Conservation (phyloP, 2,797 vertebrate genomes). For the Heteromormyrus szaboi region DNA sequence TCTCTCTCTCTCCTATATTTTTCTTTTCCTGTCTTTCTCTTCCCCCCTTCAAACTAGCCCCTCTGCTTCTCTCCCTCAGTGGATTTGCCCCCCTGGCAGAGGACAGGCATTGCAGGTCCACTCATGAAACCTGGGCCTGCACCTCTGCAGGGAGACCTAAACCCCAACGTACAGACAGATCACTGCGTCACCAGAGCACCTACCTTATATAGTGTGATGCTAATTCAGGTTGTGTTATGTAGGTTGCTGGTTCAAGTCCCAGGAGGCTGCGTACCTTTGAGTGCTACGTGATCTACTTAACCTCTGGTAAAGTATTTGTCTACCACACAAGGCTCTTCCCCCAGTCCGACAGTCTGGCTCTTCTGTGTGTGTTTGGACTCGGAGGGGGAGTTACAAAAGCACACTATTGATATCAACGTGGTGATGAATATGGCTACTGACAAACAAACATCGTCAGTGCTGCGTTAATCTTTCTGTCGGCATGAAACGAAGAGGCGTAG, state of each 20-base stretch:
- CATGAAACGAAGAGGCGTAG: not conserved
- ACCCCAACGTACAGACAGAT: not conserved
- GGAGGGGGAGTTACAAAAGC: not conserved
- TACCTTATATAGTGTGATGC: not conserved
- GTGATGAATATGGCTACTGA: not conserved
- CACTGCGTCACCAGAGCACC: not conserved
- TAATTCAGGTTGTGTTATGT: not conserved
- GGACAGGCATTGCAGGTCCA: not conserved
- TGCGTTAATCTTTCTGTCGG: not conserved
- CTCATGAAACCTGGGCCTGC: not conserved
- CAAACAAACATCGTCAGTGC: not conserved
- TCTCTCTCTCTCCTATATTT: conserved; percentile 9
- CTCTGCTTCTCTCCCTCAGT: not conserved
- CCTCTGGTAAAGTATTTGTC: not conserved
- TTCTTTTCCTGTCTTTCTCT: not conserved
- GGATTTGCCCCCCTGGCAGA: conserved; percentile 13
- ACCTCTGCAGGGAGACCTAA: not conserved
- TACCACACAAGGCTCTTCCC: not conserved
- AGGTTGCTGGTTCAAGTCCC: conserved; percentile 6
- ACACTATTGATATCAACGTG: not conserved
- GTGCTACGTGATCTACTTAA: not conserved
- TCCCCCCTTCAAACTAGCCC: conserved; percentile 19
- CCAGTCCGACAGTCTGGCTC: not conserved
- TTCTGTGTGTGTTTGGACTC: not conserved
- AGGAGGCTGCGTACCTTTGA: not conserved